Conservation (phyloP, 2,113 vertebrate genomes). For the Orcinus orca region DNA sequence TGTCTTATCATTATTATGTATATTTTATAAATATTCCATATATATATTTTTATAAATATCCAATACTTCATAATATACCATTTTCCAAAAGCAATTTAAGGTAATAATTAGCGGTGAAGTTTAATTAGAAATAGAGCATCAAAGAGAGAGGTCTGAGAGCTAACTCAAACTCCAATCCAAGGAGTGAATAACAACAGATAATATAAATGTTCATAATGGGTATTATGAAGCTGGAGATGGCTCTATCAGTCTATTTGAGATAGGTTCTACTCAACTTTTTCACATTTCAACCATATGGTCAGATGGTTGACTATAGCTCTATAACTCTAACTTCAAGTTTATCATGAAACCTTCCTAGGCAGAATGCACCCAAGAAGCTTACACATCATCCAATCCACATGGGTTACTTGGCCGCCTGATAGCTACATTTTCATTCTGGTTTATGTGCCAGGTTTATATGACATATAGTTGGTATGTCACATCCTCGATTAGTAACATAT, state of each 20-base stretch:
- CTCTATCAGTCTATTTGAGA: not conserved
- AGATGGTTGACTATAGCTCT: not conserved
- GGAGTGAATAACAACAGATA: not conserved
- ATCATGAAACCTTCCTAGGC: not conserved
- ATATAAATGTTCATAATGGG: not conserved
- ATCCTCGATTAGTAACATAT: not conserved
- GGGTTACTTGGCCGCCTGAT: not conserved
- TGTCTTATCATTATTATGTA: not conserved
- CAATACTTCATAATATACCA: not conserved
- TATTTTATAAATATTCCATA: not conserved
- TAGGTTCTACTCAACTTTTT: not conserved
- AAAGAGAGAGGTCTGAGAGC: not conserved
- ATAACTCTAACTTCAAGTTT: not conserved
- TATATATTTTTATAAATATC: not conserved
- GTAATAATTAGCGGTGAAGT: not conserved
- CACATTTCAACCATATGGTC: not conserved
- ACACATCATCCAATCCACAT: not conserved
- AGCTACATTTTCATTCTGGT: not conserved
- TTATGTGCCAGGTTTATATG: not conserved
- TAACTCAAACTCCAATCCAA: not conserved
- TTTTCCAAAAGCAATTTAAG: not conserved
- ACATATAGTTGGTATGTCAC: not conserved
- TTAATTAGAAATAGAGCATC: constrained; percentile 1
- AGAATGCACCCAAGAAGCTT: not conserved
- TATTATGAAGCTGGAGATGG: not conserved